Evolutionary conservation across 2,888 invertebrate genomes (phyloP).

Genomic region (Lithosia quadra): DNA sequence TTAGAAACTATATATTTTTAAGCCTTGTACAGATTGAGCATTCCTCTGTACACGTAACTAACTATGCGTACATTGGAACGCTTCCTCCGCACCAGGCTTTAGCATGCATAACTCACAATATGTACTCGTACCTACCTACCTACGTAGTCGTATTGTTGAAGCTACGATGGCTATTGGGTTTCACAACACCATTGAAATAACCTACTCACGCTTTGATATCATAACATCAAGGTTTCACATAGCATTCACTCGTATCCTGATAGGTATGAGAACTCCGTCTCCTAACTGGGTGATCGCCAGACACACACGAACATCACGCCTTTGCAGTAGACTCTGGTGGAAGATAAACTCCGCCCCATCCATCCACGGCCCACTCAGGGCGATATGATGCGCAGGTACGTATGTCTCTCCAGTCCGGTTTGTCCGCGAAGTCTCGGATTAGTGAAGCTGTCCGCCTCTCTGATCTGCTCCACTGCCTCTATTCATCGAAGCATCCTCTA

Average conservation of each 20-base stretch:
- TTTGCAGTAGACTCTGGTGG: not conserved
- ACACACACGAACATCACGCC: not conserved
- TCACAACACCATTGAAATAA: not conserved
- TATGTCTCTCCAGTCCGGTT: not conserved
- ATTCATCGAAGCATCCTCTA: too few relatives aligned
- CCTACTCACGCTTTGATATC: too few relatives aligned
- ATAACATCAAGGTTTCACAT: not conserved
- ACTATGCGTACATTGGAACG: too few relatives aligned
- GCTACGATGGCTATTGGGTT: too few relatives aligned
- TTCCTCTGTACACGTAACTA: too few relatives aligned
- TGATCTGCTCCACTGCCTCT: conserved; percentile 1
- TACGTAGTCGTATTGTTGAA: too few relatives aligned
- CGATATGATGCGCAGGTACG: not conserved
- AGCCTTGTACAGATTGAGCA: too few relatives aligned
- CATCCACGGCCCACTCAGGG: not conserved
- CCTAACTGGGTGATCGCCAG: not conserved
- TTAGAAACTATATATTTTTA: too few relatives aligned
- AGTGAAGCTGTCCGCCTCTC: not conserved
- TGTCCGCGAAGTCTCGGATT: not conserved
- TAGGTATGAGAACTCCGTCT: not conserved
- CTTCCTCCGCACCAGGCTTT: too few relatives aligned
- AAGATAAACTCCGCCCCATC: not conserved
- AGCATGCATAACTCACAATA: too few relatives aligned
- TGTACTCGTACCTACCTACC: too few relatives aligned
- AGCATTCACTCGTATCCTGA: not conserved